Evolutionary conservation across 2,113 vertebrate genomes (phyloP), one percentile per base, ranked within the genome.

Genomic region (Puffinus mauretanicus): DNA sequence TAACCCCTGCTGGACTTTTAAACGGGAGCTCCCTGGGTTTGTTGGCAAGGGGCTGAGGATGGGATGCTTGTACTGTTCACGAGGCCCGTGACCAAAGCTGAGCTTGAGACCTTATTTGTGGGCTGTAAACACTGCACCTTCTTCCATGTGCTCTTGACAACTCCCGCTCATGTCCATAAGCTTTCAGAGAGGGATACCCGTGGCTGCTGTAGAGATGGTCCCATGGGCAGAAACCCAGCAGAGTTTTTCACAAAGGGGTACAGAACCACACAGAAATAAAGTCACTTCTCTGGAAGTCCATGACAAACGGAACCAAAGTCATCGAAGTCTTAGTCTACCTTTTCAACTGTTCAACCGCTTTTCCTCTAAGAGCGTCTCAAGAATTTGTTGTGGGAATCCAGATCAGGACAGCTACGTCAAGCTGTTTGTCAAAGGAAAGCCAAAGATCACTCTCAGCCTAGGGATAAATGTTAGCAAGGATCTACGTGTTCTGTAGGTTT

Each of bases 141-240:
- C 19, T 62, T 51, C 55, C 26, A 17, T 0, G 17, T 15, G 38
- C 16, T 88, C 64, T 60, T 86, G 38, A 52, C 17, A 78, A 7
- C 26, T n/a, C 30, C 38, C 1, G 1, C 30, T 75, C 21, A 0
- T 1, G 20, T 32, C 32, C 1, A 0, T 26, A 71, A 67, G 38
- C 13, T 71, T 46, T 51, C 38, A 51, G 55, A 67, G 64, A 1
- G 9, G 51, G 30, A 7, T n/a, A 18, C 2, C 17, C 22, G 36
- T 9, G 58, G 4, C 32, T 72, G 66, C 34, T 73, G 32, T 22
- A 13, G 73, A 13, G 24, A 3, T 24, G 24, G 5, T 57, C 47
- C 62, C 27, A 7, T 0, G 2, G 19, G 18, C 27, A 80, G 61
- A 70, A 58, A 34, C 36, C 18, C 34, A 34, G 10, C 34, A 61